Base-by-base conservation (phyloP, 1,140 invertebrate species). In the Akabosia matsudoensis region DNA sequence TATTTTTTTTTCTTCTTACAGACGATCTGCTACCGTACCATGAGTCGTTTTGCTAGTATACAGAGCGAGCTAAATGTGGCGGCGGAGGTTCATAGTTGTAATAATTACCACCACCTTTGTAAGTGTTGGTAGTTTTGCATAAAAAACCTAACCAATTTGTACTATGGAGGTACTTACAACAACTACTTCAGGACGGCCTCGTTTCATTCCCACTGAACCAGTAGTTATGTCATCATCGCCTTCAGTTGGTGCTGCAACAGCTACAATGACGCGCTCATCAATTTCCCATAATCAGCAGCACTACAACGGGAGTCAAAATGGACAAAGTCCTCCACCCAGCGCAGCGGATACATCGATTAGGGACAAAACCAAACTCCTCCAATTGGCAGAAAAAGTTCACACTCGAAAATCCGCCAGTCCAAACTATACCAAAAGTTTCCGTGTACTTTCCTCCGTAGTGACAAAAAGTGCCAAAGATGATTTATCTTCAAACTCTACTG, bases 321-420 rank as follows among this genome's bases (percentile, higher is more conserved):
- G 61, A 67, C 61, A 67, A 67, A 31, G 4, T 30, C 10, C 61
- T 1, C 7, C 61, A 1, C 31, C 72, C 14, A 67, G 61, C 30
- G 3, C 61, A 3, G 73, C 28, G 45, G 72, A 79, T 74, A 56
- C 72, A 26, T 61, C 34, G 18, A 54, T 78, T 10, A 61, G 76
- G 18, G 76, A 78, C 37, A 79, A 78, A 54, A 74, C 79, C 7
- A 74, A 54, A 33, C 51, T 80, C 0, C 45, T 80, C 16, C 74
- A 76, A 64, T 56, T 80, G 10, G 79, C 79, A 14, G 79, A 80
- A 28, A 34, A 77, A 28, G 76, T 78, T 54, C 61, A 78, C 24
- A 78, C 79, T 52, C 73, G 52, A 14, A 78, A 78, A 54, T 54
- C 54, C 1, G 33, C 76, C 33, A 30, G 26, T 67, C 61, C 61